Evolutionary conservation across 2,797 vertebrate species (phyloP).

Genomic region (Sus cebifrons): DNA sequence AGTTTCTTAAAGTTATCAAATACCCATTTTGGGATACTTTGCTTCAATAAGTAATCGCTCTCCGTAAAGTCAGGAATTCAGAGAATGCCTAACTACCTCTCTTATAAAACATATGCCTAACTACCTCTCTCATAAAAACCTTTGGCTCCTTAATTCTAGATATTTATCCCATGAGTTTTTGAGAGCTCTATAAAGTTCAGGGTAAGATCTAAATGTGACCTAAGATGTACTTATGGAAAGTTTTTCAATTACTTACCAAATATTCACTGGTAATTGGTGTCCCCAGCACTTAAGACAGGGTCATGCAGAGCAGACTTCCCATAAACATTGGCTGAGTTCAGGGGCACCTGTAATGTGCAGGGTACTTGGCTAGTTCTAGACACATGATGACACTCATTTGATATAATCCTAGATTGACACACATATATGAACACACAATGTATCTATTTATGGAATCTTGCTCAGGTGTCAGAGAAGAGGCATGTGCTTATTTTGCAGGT

Average conservation of each 20-base stretch:
- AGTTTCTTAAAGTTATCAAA: conserved; percentile 2
- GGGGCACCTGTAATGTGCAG: neutral
- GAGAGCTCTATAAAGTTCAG: neutral
- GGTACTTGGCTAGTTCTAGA: neutral
- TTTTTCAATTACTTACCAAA: neutral
- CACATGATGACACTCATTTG: neutral
- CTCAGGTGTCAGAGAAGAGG: neutral
- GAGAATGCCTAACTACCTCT: neutral
- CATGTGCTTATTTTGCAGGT: rapidly evolving
- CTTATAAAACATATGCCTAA: too few species aligned
- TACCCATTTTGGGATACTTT: neutral
- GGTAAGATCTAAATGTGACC: neutral
- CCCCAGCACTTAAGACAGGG: neutral
- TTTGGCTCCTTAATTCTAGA: neutral
- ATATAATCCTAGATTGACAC: neutral
- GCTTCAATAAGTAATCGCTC: neutral
- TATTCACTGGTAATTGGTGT: neutral
- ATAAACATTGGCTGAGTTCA: neutral
- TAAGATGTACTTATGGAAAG: neutral
- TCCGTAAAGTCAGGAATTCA: neutral
- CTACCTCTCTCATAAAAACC: neutral
- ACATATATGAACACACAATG: neutral
- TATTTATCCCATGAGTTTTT: neutral
- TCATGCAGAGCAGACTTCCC: neutral
- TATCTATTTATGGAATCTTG: neutral